Base-by-base conservation (phyloP, 2,888 invertebrate genomes). In the Sminthurinus aureus region DNA sequence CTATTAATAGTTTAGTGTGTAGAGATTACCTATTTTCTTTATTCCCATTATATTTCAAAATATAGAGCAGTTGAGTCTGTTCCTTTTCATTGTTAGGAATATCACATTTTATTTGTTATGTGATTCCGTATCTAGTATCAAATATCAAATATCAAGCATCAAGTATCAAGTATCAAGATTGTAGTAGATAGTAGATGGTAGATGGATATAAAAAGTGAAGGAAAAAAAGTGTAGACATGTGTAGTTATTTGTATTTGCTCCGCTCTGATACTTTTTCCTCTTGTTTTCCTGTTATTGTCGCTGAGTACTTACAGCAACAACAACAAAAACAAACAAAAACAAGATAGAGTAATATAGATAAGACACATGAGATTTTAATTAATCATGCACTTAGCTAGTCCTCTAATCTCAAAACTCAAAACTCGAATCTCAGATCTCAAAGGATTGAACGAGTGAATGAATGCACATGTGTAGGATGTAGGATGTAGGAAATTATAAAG, bases 201-300 rank as follows among this genome's bases (percentile, higher is more conserved):
- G 38, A 38, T 38, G 6, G 1, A 38, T 6, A 38, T 38, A 38
- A 38, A 4, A 38, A 1, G 6, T 18, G 9, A 58, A 6, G 58
- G 2, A 18, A 58, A 58, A 58, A 58, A 38, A 38, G 38, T 38
- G 38, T 38, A 38, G 38, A 38, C 38, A 38, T 38, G 38, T 38
- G 38, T 38, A 38, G 38, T 38, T 38, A 38, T 38, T 38, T 38
- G 38, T 38, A 38, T 0, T 15, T 0, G 73, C 6, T 38, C 26
- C 58, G 76, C 76, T 76, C 73, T 38, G 26, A 73, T 73, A 73
- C 73, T 24, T 73, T 73, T 73, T 6, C 38, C 38, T 38, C 38
- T 38, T 38, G 38, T 38, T 73, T 73, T 76, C 76, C 76, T 52
- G 76, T 50, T 76, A 58, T 38, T 18, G 15, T 58, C 58, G 58